Conservation (phyloP, 1,140 invertebrate species). For the Lysiphlebus fabarum region DNA sequence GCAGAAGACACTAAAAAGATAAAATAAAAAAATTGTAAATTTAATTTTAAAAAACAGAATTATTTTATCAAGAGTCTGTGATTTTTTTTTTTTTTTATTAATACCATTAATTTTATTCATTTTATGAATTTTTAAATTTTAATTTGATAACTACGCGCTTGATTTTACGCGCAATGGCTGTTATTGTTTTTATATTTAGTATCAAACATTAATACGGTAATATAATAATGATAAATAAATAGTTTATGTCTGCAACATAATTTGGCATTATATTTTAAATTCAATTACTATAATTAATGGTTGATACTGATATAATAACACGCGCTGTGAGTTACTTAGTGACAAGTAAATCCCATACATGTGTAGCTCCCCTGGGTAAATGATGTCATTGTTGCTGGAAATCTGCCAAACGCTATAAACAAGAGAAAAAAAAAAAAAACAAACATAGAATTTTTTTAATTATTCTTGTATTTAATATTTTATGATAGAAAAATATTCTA, state of each 20-base stretch:
- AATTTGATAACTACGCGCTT: neutral
- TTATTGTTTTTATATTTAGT: constrained; percentile 7
- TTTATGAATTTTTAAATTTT: no score
- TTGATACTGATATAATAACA: constrained; percentile 20
- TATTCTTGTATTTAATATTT: constrained; percentile 16
- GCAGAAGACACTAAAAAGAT: constrained; percentile 43
- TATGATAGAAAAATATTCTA: constrained; percentile 33
- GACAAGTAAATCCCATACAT: constrained; percentile 68
- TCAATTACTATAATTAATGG: neutral
- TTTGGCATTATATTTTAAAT: neutral
- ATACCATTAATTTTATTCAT: no score
- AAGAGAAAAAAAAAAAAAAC: constrained; percentile 57
- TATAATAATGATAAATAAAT: no score
- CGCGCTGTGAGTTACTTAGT: constrained; percentile 48
- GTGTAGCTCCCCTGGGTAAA: constrained; percentile 86
- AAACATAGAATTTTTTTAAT: constrained; percentile 15
- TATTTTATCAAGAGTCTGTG: constrained; percentile 5
- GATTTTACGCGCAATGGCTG: constrained; percentile 1
- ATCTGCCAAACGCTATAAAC: constrained; percentile 76
- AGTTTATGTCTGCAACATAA: neutral
- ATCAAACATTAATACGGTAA: no score
- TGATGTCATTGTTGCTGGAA: constrained; percentile 73
- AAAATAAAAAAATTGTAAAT: constrained; percentile 28
- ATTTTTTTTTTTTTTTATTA: neutral
- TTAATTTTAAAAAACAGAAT: constrained; percentile 18